phyloP scores from a whole-genome alignment of 2,113 vertebrate genomes.

The Serilophus lunatus region DNA sequence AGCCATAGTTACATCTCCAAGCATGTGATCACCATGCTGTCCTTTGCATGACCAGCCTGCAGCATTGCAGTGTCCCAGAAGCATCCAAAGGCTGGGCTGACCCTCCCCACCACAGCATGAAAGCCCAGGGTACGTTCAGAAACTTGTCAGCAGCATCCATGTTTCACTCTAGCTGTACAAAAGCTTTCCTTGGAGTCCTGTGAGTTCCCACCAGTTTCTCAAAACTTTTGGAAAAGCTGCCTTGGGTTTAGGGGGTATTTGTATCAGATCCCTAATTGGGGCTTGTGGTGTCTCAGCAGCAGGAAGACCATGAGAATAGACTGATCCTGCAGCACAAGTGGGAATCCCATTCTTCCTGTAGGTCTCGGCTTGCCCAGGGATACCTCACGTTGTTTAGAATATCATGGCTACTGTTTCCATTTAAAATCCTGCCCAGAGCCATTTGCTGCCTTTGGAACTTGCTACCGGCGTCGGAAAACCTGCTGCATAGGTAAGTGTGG shows the following conservation, averaged over 20 bases:
- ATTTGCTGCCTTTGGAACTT: neutral
- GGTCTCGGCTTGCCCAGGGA: neutral
- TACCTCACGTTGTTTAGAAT: neutral
- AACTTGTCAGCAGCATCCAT: neutral
- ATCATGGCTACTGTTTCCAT: neutral
- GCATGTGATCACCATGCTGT: accelerated
- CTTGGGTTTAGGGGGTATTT: neutral
- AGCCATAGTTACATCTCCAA: neutral
- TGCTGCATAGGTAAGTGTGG: neutral
- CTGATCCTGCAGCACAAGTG: neutral
- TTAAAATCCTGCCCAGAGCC: neutral
- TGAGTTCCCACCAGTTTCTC: neutral
- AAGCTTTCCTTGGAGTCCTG: neutral
- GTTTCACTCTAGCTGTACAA: neutral
- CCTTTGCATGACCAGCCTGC: neutral
- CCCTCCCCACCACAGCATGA: neutral
- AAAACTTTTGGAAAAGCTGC: neutral
- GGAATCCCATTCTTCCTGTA: neutral
- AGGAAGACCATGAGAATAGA: neutral
- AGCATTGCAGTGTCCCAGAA: neutral
- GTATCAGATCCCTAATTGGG: neutral
- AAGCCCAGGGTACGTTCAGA: neutral
- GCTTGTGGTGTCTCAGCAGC: neutral
- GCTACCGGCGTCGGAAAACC: neutral
- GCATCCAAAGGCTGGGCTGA: neutral